phyloP scores from a whole-genome alignment of 2,888 invertebrate genomes.

The Drosophila ochracea region DNA sequence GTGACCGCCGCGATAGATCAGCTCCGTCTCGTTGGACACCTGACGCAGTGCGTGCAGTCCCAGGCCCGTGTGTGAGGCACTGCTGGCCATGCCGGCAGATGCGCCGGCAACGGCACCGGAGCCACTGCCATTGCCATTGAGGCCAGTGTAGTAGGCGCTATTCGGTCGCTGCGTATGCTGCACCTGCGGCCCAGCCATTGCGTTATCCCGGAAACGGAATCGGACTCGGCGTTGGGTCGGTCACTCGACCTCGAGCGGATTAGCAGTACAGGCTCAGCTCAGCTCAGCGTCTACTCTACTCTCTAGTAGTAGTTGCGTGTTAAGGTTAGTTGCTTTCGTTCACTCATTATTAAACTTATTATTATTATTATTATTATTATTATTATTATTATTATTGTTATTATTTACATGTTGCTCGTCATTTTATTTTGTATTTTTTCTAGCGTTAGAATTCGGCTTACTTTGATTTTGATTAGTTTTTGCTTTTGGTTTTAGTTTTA shows the following conservation, averaged over 20 bases:
- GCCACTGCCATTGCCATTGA: constrained; percentile 70
- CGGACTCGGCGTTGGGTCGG: constrained; percentile 10
- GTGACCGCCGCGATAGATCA: constrained; percentile 77
- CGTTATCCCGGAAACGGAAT: constrained; percentile 5
- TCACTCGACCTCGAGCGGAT: constrained; percentile 4
- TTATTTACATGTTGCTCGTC: background rate
- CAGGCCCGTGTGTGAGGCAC: constrained; percentile 83
- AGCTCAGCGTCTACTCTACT: background rate
- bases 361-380: background rate
- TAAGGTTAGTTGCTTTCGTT: constrained; percentile 1
- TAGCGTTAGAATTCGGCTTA: background rate
- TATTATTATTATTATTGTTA: background rate
- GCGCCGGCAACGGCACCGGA: constrained; percentile 52
- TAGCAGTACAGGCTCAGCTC: constrained; percentile 1
- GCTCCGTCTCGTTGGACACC: constrained; percentile 83
- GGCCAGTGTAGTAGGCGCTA: constrained; percentile 81
- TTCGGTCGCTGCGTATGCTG: constrained; percentile 85
- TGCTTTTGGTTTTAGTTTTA: background rate
- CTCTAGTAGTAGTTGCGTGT: background rate
- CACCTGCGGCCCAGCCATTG: constrained; percentile 85
- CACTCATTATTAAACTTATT: background rate
- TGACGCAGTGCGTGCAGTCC: constrained; percentile 83
- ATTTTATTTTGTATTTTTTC: background rate
- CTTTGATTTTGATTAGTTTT: constrained; percentile 19
- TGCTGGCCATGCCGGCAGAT: constrained; percentile 74